These are phyloP conservation scores for Deilephila elpenor DNA, from an alignment of 2,888 invertebrate species.

Conservation along the genomic window DNA sequence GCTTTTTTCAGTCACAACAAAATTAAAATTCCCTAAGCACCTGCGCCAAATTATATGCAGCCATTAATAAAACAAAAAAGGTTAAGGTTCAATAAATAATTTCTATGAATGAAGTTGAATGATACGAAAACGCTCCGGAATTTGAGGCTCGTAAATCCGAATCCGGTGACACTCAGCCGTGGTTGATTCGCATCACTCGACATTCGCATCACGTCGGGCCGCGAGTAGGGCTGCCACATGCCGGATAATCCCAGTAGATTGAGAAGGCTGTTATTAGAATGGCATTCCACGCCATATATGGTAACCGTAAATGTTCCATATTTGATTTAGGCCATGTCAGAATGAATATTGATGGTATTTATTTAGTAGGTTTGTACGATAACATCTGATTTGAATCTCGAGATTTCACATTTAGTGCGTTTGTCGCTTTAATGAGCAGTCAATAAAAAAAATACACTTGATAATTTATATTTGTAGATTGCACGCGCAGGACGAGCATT, in stretches of 20 bases:
- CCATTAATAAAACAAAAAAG: not conserved
- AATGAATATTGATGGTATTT: too few relatives aligned
- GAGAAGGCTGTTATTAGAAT: not conserved
- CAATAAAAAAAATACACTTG: too few relatives aligned
- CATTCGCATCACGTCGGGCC: constrained; percentile 50
- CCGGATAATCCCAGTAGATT: not conserved
- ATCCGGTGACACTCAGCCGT: constrained; percentile 51
- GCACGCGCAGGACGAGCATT: too few relatives aligned
- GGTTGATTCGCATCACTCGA: constrained; percentile 44
- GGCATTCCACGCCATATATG: not conserved
- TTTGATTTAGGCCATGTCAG: not conserved
- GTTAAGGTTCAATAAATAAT: not conserved
- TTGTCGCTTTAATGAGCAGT: too few relatives aligned
- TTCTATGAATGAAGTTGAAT: constrained; percentile 29
- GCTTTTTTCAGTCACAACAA: too few relatives aligned
- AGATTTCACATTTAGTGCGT: too few relatives aligned
- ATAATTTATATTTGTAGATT: too few relatives aligned
- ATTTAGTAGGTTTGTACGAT: too few relatives aligned
- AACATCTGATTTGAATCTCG: too few relatives aligned
- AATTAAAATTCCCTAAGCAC: too few relatives aligned
- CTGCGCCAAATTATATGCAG: too few relatives aligned
- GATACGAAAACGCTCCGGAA: constrained; percentile 22
- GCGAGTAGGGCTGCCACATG: constrained; percentile 24
- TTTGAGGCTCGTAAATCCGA: constrained; percentile 29
- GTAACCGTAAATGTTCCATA: not conserved